phyloP scores from a whole-genome alignment of 2,113 vertebrate genomes.

The Tinamus guttatus region DNA sequence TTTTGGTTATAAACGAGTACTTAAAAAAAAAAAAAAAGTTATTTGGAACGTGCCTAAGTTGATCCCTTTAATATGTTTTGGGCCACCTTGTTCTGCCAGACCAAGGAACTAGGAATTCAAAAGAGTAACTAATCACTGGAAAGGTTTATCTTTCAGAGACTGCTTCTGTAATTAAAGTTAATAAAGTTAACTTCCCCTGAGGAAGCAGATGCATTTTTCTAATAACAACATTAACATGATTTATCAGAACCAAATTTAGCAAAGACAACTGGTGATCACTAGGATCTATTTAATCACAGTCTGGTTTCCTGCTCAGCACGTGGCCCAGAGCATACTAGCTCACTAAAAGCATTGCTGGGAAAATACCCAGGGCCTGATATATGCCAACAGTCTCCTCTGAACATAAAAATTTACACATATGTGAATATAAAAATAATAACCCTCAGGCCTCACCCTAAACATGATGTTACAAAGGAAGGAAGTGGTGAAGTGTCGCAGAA shows the following conservation, averaged over 20 bases:
- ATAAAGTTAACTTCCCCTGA: not conserved
- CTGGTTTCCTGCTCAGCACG: not conserved
- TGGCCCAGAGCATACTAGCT: not conserved
- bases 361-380: not conserved
- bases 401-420: not conserved
- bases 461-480: not conserved
- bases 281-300: not conserved
- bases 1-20: not conserved
- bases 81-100: not conserved
- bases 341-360: not conserved
- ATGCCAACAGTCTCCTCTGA: not conserved
- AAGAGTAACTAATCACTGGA: not conserved
- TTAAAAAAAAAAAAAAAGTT: not conserved
- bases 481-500: not conserved
- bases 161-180: not conserved
- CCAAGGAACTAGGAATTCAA: not conserved
- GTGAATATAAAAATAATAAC: not conserved
- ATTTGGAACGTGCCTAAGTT: not conserved
- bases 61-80: not conserved
- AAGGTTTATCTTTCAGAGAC: not conserved
- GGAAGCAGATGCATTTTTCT: not conserved
- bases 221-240: not conserved
- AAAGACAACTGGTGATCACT: not conserved
- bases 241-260: slow-evolving; percentile 11
- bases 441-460: not conserved